Evolutionary conservation across 2,113 vertebrate species (phyloP), one percentile per base, ranked within the genome.

Genomic region (Sterna hirundo): DNA sequence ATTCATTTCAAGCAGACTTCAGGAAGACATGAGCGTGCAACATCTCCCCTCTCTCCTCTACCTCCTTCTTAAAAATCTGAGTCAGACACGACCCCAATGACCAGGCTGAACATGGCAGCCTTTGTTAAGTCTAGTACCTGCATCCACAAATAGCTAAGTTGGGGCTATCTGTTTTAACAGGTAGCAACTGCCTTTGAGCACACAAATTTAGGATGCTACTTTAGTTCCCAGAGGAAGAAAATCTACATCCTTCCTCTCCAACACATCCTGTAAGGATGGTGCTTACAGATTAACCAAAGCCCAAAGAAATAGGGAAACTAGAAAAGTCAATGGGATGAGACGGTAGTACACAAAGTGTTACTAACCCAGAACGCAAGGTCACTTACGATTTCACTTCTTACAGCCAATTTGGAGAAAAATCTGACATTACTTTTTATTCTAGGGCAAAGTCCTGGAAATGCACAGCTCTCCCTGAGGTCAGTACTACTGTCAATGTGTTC

Each of bases 331-430:
- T 3, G 26, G 40, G 32, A 88, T 32, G 38, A 2, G 2, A 71
- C 0, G 4, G 34, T 13, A 74, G 22, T 15, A 25, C 22, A 55
- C 27, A 15, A 60, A 68, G 27, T 20, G 27, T 30, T 61, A 80
- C 79, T 49, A 78, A 75, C 25, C 30, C 15, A 70, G 49, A 76
- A 72, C 0, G 1, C 23, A 5, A 2, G 9, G 6, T 74, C 68
- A 79, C 62, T 66, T 76, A 68, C 0, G 5, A 69, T 64, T 86
- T 78, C 36, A 69, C 40, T 44, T 81, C 13, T 75, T 88, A 81
- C 30, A 84, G 29, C 10, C 70, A 19, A 90, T 86, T 42, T 86
- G 49, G 57, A 94, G 30, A 87, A 92, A 94, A 95, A 90, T 54
- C 65, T 66, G 60, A 65, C 49, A 49, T 34, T 34, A 49, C 30